A percentile compares a stretch with the other conserved stretches of the same genome.
phyloP scores from a whole-genome alignment of 2,113 vertebrate species.

The Myiopsitta monachus region DNA sequence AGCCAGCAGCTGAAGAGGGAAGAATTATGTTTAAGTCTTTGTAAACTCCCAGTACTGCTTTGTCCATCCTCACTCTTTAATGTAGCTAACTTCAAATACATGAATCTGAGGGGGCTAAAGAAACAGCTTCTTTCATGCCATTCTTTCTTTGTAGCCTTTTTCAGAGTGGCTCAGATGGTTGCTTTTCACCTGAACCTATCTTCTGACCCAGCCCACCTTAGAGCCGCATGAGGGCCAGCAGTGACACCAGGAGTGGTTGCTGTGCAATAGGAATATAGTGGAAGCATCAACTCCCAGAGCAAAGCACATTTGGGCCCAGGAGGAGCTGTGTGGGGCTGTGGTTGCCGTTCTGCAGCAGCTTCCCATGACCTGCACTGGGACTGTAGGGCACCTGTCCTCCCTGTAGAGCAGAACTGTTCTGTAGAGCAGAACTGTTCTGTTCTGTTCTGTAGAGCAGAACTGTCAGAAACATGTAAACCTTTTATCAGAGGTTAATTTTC shows the following conservation, averaged over 20 bases:
- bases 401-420: no score
- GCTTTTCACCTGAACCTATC: neutral
- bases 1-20: neutral
- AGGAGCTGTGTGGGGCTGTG: fast-evolving
- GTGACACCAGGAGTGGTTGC: neutral
- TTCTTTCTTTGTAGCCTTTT: neutral
- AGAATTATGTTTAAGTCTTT: neutral
- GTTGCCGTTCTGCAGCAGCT: neutral
- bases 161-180: neutral
- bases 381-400: neutral
- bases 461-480: neutral
- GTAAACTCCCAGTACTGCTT: neutral
- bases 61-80: neutral
- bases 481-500: neutral
- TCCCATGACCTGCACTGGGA: neutral
- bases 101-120: neutral
- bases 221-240: neutral
- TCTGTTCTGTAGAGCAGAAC: no score
- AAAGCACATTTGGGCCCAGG: neutral
- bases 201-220: neutral
- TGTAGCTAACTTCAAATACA: neutral
- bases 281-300: neutral
- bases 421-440: no score
- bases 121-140: neutral
- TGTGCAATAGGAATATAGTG: neutral